Base-by-base conservation (phyloP, 2,113 vertebrate genomes). In the Strigops habroptila region DNA sequence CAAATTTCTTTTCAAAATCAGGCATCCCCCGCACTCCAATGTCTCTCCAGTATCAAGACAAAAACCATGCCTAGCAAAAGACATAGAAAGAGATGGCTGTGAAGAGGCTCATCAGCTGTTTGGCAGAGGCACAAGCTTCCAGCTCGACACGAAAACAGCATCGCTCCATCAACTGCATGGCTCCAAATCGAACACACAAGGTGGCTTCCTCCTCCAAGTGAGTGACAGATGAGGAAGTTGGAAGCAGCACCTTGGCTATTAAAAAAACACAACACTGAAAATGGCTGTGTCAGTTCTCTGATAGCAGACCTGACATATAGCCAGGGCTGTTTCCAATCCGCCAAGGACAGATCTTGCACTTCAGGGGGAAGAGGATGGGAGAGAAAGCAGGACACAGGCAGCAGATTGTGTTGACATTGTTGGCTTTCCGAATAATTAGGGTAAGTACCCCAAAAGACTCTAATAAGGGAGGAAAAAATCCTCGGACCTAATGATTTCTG, bases 351-450 rank as follows among this genome's bases (percentile, higher is more conserved):
- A 51, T 33, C 13, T 49, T 23, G 25, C 18, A 41, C 18, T 25
- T 53, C 17, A 28, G 4, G 3, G 3, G 22, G 39, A 46, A 73
- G 25, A 77, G n/a, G 35, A 24, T 31, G 19, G 46, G 35, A 39
- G 12, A 55, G 39, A 70, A 37, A 74, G 62, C 3, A 59, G 48
- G 10, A 60, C 14, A 5, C 44, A 55, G 35, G 88, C 67, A 79
- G 73, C 30, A 52, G 33, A 24, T 24, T 17, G 41, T 0, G 0
- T 1, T n/a, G 77, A 8, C 0, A 0, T 14, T 7, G 15, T 12
- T 55, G 21, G 18, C 10, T 90, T 82, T 52, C 3, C 30, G n/a
- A 37, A 28, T 28, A 31, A 23, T 53, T 46, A n/a, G 7, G 15
- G n/a, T 12, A 17, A 14, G 9, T 4, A 24, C 8, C 12, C 22